Percentiles rank a stretch among this genome's conserved stretches.
Evolutionary conservation across 2,888 invertebrate genomes (phyloP).

Genomic region (Pyrrhia umbra): DNA sequence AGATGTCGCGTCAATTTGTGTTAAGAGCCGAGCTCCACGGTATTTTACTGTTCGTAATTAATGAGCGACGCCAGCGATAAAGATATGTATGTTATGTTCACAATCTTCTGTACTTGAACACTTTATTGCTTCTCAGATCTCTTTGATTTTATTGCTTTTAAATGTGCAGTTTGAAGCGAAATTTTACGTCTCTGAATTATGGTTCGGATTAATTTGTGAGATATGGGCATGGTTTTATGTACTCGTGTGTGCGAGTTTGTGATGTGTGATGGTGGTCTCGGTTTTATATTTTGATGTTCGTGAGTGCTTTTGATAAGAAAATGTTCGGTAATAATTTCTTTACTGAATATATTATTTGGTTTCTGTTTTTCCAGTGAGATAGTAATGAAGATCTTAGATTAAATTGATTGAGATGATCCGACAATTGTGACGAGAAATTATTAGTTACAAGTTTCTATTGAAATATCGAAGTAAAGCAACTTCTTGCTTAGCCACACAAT

Average conservation of each 20-base stretch:
- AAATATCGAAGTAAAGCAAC: no score
- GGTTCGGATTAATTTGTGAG: conserved; percentile 38
- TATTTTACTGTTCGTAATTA: conserved; percentile 58
- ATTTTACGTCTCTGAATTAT: conserved; percentile 54
- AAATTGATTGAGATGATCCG: no score
- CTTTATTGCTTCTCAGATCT: conserved; percentile 57
- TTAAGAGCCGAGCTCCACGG: conserved; percentile 31
- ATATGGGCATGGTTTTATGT: conserved; percentile 38
- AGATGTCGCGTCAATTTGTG: conserved; percentile 46
- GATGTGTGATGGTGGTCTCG: conserved; percentile 37
- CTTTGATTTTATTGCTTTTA: conserved; percentile 61
- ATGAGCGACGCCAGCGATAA: conserved; percentile 52
- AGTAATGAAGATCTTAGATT: no score
- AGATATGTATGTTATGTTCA: conserved; percentile 61
- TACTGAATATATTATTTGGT: neutral
- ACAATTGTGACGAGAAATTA: no score
- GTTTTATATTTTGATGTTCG: conserved; percentile 5
- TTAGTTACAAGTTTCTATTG: no score
- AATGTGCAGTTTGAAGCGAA: conserved; percentile 53
- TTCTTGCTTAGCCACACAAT: neutral
- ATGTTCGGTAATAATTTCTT: neutral
- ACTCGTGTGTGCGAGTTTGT: conserved; percentile 24
- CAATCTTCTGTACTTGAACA: conserved; percentile 54
- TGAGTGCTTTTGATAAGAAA: conserved; percentile 15
- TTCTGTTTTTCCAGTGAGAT: no score